Percentiles rank a stretch among this genome's conserved stretches.
Conservation (phyloP, 1,140 invertebrate genomes). For the Drosophila bifasciata region DNA sequence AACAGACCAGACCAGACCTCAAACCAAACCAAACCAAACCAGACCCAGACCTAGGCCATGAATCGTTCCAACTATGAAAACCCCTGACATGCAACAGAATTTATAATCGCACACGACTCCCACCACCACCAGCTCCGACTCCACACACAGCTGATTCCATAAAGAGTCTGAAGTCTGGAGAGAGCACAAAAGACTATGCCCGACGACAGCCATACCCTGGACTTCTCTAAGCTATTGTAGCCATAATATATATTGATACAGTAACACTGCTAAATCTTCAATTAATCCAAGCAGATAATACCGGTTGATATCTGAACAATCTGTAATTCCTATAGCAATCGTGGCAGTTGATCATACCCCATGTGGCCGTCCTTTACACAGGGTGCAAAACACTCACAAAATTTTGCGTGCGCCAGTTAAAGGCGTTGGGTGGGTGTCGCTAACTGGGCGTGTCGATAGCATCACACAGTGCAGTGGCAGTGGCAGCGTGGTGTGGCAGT, state of each 20-base stretch:
- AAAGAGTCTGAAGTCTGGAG: too few relatives aligned
- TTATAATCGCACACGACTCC: slow-evolving; percentile 61
- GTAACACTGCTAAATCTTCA: too few relatives aligned
- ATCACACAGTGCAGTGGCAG: slow-evolving; percentile 16
- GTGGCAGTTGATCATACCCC: not conserved
- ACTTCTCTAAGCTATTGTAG: too few relatives aligned
- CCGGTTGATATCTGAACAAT: too few relatives aligned
- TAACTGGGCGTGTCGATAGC: slow-evolving; percentile 69
- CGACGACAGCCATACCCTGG: too few relatives aligned
- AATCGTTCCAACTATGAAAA: slow-evolving; percentile 54
- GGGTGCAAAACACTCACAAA: slow-evolving; percentile 41
- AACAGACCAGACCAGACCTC: not conserved
- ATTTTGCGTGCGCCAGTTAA: slow-evolving; percentile 56
- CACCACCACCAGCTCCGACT: slow-evolving; percentile 26
- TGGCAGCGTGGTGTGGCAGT: not conserved
- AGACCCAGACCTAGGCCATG: slow-evolving; percentile 19
- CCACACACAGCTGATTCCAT: too few relatives aligned
- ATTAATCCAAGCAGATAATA: too few relatives aligned
- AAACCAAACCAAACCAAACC: slow-evolving; percentile 2
- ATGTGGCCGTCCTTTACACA: not conserved
- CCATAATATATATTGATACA: too few relatives aligned
- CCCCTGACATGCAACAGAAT: slow-evolving; percentile 76
- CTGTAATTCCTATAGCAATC: too few relatives aligned
- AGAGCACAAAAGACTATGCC: too few relatives aligned
- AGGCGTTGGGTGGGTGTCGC: slow-evolving; percentile 47